Evolutionary conservation across 2,113 vertebrate genomes (phyloP).

Genomic region (Festucalex cinctus): DNA sequence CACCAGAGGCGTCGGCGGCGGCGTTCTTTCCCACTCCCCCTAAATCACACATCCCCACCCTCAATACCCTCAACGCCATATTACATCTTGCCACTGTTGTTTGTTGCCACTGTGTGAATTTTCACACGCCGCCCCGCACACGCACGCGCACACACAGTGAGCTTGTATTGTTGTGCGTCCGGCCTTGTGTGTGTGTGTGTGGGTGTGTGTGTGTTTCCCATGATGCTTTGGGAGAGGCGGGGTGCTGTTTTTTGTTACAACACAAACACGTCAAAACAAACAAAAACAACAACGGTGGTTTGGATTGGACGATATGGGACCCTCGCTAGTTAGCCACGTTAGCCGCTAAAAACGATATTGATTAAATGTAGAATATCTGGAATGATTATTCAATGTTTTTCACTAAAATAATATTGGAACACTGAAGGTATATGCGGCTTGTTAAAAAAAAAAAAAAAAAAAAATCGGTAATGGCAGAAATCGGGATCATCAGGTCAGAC

Average conservation of each 20-base stretch:
- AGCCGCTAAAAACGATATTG: background rate
- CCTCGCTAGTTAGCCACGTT: background rate
- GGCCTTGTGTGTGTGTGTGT: background rate
- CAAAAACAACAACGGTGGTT: background rate
- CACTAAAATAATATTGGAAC: too few relatives aligned
- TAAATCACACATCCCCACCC: conserved; percentile 63
- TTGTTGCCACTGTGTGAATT: conserved; percentile 41
- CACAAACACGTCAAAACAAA: background rate
- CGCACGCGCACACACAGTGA: conserved; percentile 13
- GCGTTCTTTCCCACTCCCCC: conserved; percentile 64
- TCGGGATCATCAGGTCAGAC: too few relatives aligned
- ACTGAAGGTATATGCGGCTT: too few relatives aligned
- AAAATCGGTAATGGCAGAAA: too few relatives aligned
- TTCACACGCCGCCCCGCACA: conserved; percentile 26
- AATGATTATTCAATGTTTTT: too few relatives aligned
- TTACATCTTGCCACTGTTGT: conserved; percentile 93
- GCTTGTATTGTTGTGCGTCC: background rate
- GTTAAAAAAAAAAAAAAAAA: too few relatives aligned
- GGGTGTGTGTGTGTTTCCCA: background rate
- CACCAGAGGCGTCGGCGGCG: conserved; percentile 79
- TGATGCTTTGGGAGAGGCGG: conserved; percentile 2
- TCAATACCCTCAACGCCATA: conserved; percentile 81
- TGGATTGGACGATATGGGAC: background rate
- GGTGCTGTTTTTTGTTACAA: conserved; percentile 11
- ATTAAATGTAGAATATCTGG: too few relatives aligned